Conservation (phyloP, 1,140 invertebrate genomes). For the Elymnias hypermnestra region DNA sequence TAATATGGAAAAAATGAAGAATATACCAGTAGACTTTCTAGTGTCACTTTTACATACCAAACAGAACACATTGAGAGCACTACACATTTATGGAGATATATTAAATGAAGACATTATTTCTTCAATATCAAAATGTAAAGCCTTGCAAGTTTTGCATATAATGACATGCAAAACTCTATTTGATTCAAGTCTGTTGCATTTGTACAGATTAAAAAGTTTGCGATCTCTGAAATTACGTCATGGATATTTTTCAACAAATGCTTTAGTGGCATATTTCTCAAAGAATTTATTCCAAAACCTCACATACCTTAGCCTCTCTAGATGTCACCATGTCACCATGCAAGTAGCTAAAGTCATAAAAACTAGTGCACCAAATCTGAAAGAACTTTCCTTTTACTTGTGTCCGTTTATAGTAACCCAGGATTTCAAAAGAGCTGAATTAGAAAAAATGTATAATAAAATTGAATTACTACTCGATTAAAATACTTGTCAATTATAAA, state of each 20-base stretch:
- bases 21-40: constrained; percentile 70
- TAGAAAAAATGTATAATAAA: constrained; percentile 66
- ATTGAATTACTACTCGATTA: constrained; percentile 71
- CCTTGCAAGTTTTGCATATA: constrained; percentile 65
- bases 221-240: constrained; percentile 71
- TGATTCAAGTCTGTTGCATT: constrained; percentile 69
- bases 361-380: constrained; percentile 67
- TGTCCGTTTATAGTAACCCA: constrained; percentile 70
- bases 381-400: constrained; percentile 72
- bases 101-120: constrained; percentile 70
- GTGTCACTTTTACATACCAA: constrained; percentile 65
- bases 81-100: constrained; percentile 73
- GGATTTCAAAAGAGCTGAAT: constrained; percentile 65
- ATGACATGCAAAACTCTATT: constrained; percentile 75
- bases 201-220: constrained; percentile 65
- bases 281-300: constrained; percentile 68
- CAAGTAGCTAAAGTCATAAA: constrained; percentile 69
- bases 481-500: constrained; percentile 31
- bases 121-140: constrained; percentile 66
- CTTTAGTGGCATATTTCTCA: constrained; percentile 68
- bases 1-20: constrained; percentile 76
- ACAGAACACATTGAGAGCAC: constrained; percentile 55
- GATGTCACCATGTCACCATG: constrained; percentile 70
- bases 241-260: constrained; percentile 70
- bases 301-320: constrained; percentile 69